A percentile compares a stretch with the other conserved stretches of the same genome.
Evolutionary conservation across 2,797 vertebrate species (phyloP).

Genomic region (Chiloscyllium punctatum): DNA sequence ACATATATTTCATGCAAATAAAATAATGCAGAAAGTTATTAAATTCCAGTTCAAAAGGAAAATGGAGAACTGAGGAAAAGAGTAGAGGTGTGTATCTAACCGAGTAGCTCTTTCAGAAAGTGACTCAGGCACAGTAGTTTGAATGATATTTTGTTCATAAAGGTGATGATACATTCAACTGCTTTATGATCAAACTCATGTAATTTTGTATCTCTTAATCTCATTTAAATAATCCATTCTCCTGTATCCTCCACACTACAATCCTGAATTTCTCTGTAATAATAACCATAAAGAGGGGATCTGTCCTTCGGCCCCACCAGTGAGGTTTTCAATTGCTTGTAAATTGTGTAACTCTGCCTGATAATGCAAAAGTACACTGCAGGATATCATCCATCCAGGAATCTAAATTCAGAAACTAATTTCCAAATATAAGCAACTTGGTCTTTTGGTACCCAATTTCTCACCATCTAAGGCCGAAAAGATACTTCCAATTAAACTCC

Average conservation of each 20-base stretch:
- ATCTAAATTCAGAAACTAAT: not conserved
- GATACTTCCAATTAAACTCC: not conserved
- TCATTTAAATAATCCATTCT: not conserved
- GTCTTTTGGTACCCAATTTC: not conserved
- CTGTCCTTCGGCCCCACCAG: not conserved
- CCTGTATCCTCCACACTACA: not conserved
- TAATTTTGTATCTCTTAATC: not conserved
- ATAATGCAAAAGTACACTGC: not conserved
- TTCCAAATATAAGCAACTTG: not conserved
- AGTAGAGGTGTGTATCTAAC: not conserved
- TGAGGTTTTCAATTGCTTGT: not conserved
- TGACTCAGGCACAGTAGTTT: not conserved
- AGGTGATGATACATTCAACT: not conserved
- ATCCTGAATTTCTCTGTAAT: not conserved
- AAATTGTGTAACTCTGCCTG: not conserved
- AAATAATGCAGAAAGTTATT: not conserved
- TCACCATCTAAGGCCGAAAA: not conserved
- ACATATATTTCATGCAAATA: not conserved
- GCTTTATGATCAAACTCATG: not conserved
- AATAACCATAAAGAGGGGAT: not conserved
- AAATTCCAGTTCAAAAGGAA: not conserved
- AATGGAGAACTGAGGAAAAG: not conserved
- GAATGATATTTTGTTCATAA: not conserved
- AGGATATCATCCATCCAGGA: not conserved
- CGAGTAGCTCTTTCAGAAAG: not conserved